These are phyloP conservation scores for Hyposoter dolosus DNA, from an alignment of 2,888 invertebrate species.

Conservation along the genomic window DNA sequence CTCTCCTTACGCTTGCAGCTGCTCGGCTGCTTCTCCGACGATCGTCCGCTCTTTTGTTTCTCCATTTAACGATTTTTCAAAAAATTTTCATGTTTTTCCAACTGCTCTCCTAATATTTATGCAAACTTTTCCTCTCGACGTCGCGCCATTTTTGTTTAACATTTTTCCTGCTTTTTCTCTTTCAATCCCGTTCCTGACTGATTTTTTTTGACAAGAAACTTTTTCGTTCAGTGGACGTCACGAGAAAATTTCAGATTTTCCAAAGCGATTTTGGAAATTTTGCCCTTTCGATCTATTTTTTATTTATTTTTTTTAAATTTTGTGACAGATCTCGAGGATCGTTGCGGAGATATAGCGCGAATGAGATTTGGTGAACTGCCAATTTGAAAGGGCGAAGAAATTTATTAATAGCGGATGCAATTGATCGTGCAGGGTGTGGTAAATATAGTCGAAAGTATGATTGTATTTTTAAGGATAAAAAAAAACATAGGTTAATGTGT, in stretches of 20 bases:
- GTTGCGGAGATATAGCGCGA: no score
- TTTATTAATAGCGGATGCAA: constrained; percentile 27
- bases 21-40: constrained; percentile 2
- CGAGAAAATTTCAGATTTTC: no score
- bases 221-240: no score
- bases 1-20: constrained; percentile 53
- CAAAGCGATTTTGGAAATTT: no score
- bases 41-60: constrained; percentile 18
- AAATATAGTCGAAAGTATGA: constrained; percentile 10
- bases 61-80: not conserved
- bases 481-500: constrained; percentile 19
- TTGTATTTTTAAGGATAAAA: not conserved
- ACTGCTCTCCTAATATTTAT: not conserved
- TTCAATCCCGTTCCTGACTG: not conserved
- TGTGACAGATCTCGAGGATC: no score
- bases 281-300: no score
- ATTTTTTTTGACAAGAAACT: not conserved
- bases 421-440: constrained; percentile 5
- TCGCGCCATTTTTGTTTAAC: not conserved
- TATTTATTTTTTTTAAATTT: no score
- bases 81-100: not conserved
- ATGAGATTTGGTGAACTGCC: not conserved
- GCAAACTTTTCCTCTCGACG: not conserved
- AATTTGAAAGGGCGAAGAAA: not conserved
- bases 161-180: not conserved